Evolutionary conservation across 2,888 invertebrate species (phyloP).

Genomic region (Heliconius charithonia): DNA sequence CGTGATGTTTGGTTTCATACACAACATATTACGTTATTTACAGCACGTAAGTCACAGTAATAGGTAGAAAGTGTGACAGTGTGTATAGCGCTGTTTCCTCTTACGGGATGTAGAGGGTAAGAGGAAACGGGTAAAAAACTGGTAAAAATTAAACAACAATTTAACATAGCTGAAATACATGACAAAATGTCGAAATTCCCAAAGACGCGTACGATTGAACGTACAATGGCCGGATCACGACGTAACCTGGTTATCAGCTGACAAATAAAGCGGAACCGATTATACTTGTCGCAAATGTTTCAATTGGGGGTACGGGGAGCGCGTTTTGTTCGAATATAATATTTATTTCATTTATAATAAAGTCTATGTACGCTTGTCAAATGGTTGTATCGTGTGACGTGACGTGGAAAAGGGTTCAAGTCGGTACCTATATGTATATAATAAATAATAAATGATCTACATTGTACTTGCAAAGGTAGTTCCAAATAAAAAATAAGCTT

Average conservation of each 20-base stretch:
- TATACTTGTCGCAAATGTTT: conserved; percentile 54
- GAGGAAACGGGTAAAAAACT: no score
- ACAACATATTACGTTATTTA: no score
- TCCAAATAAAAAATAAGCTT: not conserved
- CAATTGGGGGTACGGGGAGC: conserved; percentile 47
- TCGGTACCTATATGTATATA: not conserved
- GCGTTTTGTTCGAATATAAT: conserved; percentile 8
- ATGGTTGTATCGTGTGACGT: not conserved
- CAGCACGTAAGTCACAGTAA: no score
- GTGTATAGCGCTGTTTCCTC: not conserved
- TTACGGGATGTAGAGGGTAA: not conserved
- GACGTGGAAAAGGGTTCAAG: conserved; percentile 20
- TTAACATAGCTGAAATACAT: no score
- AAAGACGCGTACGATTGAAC: not conserved
- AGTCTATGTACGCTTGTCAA: conserved; percentile 23
- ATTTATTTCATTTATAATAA: conserved; percentile 19
- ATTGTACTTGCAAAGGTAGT: conserved; percentile 2
- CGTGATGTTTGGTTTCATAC: not conserved
- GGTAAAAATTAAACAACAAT: no score
- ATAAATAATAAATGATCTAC: conserved; percentile 8
- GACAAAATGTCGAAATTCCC: not conserved
- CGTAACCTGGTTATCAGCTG: conserved; percentile 45
- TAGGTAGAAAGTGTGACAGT: no score
- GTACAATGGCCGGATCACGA: conserved; percentile 8
- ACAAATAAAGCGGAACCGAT: conserved; percentile 69